Conservation (phyloP, 2,113 vertebrate species). For the Pseudorasbora parva region DNA sequence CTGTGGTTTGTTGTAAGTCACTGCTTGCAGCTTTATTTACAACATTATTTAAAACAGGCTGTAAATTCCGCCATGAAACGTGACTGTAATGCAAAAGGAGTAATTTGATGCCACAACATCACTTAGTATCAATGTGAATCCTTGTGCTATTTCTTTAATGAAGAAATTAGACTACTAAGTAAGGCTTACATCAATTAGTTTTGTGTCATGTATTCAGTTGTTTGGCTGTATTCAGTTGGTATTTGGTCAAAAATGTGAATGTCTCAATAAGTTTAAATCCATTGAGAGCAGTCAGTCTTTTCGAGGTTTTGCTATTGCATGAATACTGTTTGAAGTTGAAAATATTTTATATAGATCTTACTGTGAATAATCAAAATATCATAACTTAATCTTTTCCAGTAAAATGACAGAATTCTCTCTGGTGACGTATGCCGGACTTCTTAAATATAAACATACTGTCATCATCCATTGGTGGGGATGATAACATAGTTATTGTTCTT, state of each 20-base stretch:
- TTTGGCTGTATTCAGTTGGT: background rate
- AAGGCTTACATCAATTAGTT: background rate
- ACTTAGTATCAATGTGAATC: background rate
- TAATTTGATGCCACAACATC: background rate
- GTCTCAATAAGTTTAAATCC: background rate
- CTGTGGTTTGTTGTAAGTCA: constrained; percentile 1
- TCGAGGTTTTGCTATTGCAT: background rate
- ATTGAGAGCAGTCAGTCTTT: background rate
- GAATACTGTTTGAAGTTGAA: background rate
- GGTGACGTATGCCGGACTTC: background rate
- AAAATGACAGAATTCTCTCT: background rate
- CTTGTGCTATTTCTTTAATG: background rate
- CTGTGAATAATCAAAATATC: background rate
- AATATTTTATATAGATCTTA: background rate
- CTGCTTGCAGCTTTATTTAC: constrained; percentile 21
- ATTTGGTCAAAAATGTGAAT: background rate
- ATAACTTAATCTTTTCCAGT: background rate
- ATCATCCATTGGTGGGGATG: background rate
- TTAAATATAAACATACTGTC: background rate
- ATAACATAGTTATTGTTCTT: background rate
- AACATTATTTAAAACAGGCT: constrained; percentile 12
- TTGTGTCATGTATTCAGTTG: background rate
- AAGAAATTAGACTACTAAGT: background rate
- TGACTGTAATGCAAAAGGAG: background rate
- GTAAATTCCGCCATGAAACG: background rate